Base-by-base conservation (phyloP, 2,797 vertebrate genomes). In the Chelmon rostratus region DNA sequence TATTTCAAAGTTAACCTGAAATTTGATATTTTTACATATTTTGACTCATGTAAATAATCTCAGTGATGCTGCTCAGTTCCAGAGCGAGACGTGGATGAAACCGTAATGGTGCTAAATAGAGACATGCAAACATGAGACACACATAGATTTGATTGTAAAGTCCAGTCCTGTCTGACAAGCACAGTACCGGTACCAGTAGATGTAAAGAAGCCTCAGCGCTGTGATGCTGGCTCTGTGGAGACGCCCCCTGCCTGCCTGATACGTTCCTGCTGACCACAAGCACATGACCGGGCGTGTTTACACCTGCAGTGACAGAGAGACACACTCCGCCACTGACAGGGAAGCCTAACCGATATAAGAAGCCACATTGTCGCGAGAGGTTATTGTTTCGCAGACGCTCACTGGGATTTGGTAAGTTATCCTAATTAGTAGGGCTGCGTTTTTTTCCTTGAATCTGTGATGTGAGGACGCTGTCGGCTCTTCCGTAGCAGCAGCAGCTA, bases 271-370 rank as follows among this genome's bases (percentile, higher is more conserved):
- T 93, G 93, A 94, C 91, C 76, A 11, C 62, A 79, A 84, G 83
- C 95, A 95, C 95, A 86, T 96, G 95, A 96, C 81, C 89, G 81
- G 83, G 79, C 90, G 89, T 96, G 95, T 96, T 96, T 94, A 96
- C 95, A 92, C 86, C 88, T 93, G 90, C 87, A 75, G 33, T 42
- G 65, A 58, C 71, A 50, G 33, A 28, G n/a, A 44, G 6, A 3
- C 44, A 13, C 13, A 16, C 54, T 33, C 15, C 46, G 37, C 2
- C 37, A 11, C 68, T 40, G 68, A 71, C 80, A 80, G 58, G 8
- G 19, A 13, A 28, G 47, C 6, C 35, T 18, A 66, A 57, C 25
- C 44, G 4, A 47, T 25, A 53, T 4, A 47, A 59, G 3, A 67
- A 58, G 31, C 54, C 28, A 1, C 19, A 3, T 57, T 19, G 28